A percentile compares a stretch with the other conserved stretches of the same genome.
These are phyloP conservation scores for Oncorhynchus nerka DNA, from an alignment of 2,113 vertebrate genomes.

Conservation along the genomic window DNA sequence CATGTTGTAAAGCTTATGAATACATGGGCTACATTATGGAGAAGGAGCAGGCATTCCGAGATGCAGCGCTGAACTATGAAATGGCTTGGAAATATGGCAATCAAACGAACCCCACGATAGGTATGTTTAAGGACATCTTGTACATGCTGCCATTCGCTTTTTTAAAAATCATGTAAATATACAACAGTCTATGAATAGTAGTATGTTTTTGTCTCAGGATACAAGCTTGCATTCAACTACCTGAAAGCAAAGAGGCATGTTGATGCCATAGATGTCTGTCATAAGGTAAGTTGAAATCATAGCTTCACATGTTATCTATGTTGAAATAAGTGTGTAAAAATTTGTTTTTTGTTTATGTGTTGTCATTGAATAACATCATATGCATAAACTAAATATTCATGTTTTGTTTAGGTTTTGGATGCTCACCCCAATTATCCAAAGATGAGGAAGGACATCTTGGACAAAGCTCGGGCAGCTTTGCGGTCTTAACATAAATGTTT, in stretches of 20 bases:
- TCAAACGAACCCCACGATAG: conserved; percentile 86
- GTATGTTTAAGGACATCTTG: conserved; percentile 55
- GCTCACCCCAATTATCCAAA: conserved; percentile 91
- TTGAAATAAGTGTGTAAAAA: conserved; percentile 87
- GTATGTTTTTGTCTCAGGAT: conserved; percentile 76
- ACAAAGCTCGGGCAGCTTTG: conserved; percentile 89
- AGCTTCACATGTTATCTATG: too few relatives aligned
- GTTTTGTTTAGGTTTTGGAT: conserved; percentile 81
- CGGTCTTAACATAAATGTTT: conserved; percentile 69
- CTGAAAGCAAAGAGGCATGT: conserved; percentile 77
- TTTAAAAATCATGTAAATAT: not conserved
- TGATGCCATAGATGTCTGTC: conserved; percentile 77
- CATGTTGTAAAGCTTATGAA: conserved; percentile 97
- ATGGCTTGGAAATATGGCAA: conserved; percentile 92
- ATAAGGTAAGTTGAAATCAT: conserved; percentile 80
- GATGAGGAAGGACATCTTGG: conserved; percentile 96
- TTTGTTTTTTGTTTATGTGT: conserved; percentile 49
- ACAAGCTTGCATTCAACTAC: conserved; percentile 97
- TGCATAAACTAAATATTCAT: not conserved
- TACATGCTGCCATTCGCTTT: not conserved
- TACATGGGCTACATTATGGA: conserved; percentile 98
- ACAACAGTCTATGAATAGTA: conserved; percentile 5
- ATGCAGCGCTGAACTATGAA: conserved; percentile 93
- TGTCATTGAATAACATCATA: not conserved
- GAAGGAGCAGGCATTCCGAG: conserved; percentile 92